Conservation (phyloP, 2,888 invertebrate genomes). For the Cremastinae sp. region DNA sequence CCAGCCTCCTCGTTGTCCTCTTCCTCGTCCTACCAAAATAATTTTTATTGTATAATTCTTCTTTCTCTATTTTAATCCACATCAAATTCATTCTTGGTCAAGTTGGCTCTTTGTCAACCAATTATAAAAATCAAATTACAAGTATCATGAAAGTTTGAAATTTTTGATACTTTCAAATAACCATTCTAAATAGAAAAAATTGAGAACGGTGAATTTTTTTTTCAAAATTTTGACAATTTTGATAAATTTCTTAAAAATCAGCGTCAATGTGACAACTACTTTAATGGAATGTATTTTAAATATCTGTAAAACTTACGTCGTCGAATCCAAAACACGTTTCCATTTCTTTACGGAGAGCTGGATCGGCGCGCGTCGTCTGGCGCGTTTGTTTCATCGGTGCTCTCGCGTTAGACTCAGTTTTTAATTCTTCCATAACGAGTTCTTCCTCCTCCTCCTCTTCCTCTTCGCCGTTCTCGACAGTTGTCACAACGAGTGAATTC, state of each 20-base stretch:
- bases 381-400: slow-evolving; percentile 72
- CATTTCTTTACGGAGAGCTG: slow-evolving; percentile 84
- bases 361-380: slow-evolving; percentile 71
- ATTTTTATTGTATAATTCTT: too few relatives aligned
- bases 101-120: too few relatives aligned
- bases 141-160: background rate
- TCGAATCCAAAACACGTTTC: slow-evolving; percentile 93
- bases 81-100: too few relatives aligned
- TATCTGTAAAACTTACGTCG: slow-evolving; percentile 82
- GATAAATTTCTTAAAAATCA: too few relatives aligned
- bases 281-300: slow-evolving; percentile 7
- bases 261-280: too few relatives aligned
- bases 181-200: too few relatives aligned
- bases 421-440: slow-evolving; percentile 76
- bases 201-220: too few relatives aligned
- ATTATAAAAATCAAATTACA: too few relatives aligned
- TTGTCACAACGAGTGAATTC: slow-evolving; percentile 81
- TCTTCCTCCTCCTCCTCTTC: slow-evolving; percentile 81
- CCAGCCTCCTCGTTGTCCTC: slow-evolving; percentile 81
- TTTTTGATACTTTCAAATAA: background rate
- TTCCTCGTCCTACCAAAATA: slow-evolving; percentile 71
- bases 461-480: slow-evolving; percentile 78
- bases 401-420: slow-evolving; percentile 71
- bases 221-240: too few relatives aligned
- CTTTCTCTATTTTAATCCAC: too few relatives aligned